Evolutionary conservation across 2,888 invertebrate genomes (phyloP), one percentile per base, ranked within the genome.

Genomic region (Onchidella celtica): DNA sequence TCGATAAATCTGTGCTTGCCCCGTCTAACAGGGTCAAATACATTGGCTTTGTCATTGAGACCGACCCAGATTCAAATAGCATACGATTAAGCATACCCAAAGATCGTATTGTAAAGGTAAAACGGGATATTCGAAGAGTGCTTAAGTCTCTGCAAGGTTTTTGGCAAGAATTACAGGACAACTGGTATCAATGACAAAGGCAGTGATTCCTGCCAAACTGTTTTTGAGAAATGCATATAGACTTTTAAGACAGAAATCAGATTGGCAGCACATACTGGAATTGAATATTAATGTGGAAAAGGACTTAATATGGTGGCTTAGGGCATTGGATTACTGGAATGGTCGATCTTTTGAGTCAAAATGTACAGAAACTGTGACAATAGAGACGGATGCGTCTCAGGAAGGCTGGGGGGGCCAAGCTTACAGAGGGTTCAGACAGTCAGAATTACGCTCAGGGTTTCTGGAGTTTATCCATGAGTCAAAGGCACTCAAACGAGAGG

Each of bases 371-470:
- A 47, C 47, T 47, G 47, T 47, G 47, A 47, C 47, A 47, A 47
- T 47, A 47, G 47, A 47, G 47, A 47, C 47, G 47, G 47, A 47
- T 47, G 47, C 47, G 47, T 47, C 47, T 47, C 47, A 47, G 47
- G 47, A 47, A 38, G 68, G 68, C 9, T 68, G 38, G 36, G 68
- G n/a, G 68, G 4, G 34, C 32, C 1, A 68, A 6, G 17, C 6
- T 68, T 11, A 34, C 34, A 34, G 36, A 6, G 14, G 21, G 6
- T 36, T 9, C 21, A 3, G 32, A 34, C 21, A 36, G 61, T 61
- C 61, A 61, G 4, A 61, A n/a, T n/a, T 61, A n/a, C 32, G 75
- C 61, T 14, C 69, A 66, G 29, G 81, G 75, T 57, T 57, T 75
- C 11, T 75, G 81, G 76, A 47, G 27, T 6, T 17, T 3, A 32